phyloP scores from a whole-genome alignment of 2,888 invertebrate genomes.

The Elegia similella region DNA sequence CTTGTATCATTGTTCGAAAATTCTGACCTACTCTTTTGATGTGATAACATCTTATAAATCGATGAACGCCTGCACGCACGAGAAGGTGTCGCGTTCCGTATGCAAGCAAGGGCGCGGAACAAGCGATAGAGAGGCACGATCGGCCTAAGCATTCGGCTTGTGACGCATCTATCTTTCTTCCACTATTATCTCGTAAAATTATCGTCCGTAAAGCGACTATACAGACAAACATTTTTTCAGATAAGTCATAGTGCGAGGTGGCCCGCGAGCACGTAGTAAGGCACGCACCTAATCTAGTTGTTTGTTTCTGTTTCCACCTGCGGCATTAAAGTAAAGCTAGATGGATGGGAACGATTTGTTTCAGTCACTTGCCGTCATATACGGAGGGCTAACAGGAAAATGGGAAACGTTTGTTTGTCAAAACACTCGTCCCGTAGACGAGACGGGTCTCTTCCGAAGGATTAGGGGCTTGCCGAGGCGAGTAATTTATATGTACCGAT shows the following conservation, averaged over 20 bases:
- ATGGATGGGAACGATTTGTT: conserved; percentile 56
- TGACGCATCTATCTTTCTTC: no score
- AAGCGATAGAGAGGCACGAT: no score
- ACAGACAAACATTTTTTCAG: background rate
- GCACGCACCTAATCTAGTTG: conserved; percentile 14
- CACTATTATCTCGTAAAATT: no score
- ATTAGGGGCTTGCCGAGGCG: conserved; percentile 8
- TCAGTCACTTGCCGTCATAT: conserved; percentile 47
- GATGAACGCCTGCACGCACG: no score
- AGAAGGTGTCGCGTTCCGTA: no score
- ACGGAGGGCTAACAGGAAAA: conserved; percentile 20
- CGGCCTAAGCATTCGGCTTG: no score
- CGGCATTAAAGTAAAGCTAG: conserved; percentile 34
- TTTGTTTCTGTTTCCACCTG: conserved; percentile 39
- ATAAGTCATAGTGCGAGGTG: background rate
- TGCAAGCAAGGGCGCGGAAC: no score
- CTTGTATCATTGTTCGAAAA: no score
- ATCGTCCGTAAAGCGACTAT: no score
- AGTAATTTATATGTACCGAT: conserved; percentile 9
- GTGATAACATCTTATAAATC: no score
- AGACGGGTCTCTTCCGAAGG: background rate
- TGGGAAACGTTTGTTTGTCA: conserved; percentile 22
- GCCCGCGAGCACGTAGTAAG: background rate
- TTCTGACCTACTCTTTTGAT: no score
- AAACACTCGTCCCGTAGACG: background rate